A percentile compares a stretch with the other conserved stretches of the same genome.
phyloP scores from a whole-genome alignment of 2,797 vertebrate species.

The Tokudaia tokunoshimensis region DNA sequence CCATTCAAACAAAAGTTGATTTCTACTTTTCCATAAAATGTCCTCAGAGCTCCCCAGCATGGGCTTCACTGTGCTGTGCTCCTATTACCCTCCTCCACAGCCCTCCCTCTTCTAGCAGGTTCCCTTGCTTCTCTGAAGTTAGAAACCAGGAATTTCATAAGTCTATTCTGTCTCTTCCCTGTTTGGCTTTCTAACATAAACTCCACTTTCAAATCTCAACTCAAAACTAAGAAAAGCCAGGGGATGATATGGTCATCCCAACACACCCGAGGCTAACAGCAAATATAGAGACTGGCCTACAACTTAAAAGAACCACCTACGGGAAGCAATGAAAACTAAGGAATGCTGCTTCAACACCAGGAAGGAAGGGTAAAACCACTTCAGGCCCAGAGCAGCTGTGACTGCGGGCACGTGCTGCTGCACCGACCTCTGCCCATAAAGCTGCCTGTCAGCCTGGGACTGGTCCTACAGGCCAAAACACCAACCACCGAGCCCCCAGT shows the following conservation, averaged over 20 bases:
- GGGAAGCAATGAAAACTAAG: neutral
- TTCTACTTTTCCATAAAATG: slow-evolving; percentile 38
- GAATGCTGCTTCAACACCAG: neutral
- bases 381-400: neutral
- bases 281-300: neutral
- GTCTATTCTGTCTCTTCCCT: neutral
- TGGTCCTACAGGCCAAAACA: neutral
- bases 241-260: neutral
- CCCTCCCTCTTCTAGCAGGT: neutral
- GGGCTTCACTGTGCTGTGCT: neutral
- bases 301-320: slow-evolving; percentile 44
- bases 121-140: neutral
- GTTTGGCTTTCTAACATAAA: neutral
- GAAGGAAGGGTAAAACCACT: neutral
- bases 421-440: neutral
- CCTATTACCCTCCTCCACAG: neutral
- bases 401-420: accelerated
- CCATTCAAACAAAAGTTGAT: slow-evolving; percentile 4
- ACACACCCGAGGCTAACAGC: neutral
- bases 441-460: neutral
- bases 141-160: neutral
- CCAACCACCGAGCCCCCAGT: neutral
- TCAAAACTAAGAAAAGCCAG: neutral
- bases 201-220: neutral
- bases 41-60: neutral